Conservation (phyloP, 2,113 vertebrate genomes). For the Lepidothrix coronata region DNA sequence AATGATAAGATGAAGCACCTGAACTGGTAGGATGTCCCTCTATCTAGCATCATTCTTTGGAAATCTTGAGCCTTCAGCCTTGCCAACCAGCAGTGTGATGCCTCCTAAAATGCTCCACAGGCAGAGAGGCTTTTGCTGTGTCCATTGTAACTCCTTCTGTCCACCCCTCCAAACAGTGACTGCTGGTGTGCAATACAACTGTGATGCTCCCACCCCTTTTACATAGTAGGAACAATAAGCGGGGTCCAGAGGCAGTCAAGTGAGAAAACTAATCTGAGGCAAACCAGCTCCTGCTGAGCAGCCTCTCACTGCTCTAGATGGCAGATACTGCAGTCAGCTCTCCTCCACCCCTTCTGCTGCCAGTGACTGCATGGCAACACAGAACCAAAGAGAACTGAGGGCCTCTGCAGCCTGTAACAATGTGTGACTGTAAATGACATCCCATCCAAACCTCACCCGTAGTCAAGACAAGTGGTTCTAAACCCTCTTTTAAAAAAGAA, state of each 20-base stretch:
- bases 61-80: background rate
- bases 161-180: background rate
- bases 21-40: background rate
- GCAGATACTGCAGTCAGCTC: background rate
- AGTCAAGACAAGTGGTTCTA: background rate
- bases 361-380: background rate
- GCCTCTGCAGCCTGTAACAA: background rate
- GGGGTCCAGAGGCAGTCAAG: background rate
- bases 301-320: background rate
- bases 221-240: accelerated
- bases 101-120: background rate
- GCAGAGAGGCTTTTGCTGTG: background rate
- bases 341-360: background rate
- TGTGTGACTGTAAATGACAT: background rate
- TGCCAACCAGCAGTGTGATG: background rate
- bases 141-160: background rate
- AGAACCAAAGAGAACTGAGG: background rate
- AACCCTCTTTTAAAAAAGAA: background rate
- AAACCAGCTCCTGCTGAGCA: background rate
- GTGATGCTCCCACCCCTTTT: background rate
- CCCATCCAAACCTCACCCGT: background rate
- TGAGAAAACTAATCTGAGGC: background rate
- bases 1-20: background rate
- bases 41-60: background rate
- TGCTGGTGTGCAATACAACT: background rate